Percentiles rank a stretch among this genome's conserved stretches.
These are phyloP conservation scores for Heliconius hortense DNA, from an alignment of 2,888 invertebrate species.

Conservation along the genomic window DNA sequence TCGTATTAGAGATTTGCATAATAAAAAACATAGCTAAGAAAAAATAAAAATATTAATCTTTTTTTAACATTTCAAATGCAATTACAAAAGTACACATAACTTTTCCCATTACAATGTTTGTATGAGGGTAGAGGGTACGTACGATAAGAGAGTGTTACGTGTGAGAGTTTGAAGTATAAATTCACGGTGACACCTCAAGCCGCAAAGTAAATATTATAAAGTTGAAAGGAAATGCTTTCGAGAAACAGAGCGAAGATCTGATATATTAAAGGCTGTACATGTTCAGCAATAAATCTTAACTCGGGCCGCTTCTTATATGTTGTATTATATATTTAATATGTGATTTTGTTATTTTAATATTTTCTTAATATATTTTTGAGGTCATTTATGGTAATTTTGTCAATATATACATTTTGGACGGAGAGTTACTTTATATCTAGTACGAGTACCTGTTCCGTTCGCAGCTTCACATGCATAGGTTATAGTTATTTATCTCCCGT, in stretches of 20 bases:
- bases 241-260: constrained; percentile 12
- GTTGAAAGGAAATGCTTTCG: constrained; percentile 30
- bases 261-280: constrained; percentile 23
- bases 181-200: constrained; percentile 33
- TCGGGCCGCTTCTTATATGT: neutral
- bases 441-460: too few relatives aligned
- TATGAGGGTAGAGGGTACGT: neutral
- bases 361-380: too few relatives aligned
- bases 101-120: constrained; percentile 9
- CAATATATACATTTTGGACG: too few relatives aligned
- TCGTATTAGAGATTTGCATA: too few relatives aligned
- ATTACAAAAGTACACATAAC: constrained; percentile 6
- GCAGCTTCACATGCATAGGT: too few relatives aligned
- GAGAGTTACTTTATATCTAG: too few relatives aligned
- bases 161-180: constrained; percentile 33
- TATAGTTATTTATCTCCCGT: too few relatives aligned
- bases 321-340: neutral
- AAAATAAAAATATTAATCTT: neutral
- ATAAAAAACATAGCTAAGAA: neutral
- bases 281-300: constrained; percentile 8
- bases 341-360: neutral
- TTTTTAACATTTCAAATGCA: neutral
- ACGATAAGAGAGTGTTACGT: constrained; percentile 9
- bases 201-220: constrained; percentile 37
- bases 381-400: too few relatives aligned